Conservation (phyloP, 2,797 vertebrate species). For the Sebastes goodei region DNA sequence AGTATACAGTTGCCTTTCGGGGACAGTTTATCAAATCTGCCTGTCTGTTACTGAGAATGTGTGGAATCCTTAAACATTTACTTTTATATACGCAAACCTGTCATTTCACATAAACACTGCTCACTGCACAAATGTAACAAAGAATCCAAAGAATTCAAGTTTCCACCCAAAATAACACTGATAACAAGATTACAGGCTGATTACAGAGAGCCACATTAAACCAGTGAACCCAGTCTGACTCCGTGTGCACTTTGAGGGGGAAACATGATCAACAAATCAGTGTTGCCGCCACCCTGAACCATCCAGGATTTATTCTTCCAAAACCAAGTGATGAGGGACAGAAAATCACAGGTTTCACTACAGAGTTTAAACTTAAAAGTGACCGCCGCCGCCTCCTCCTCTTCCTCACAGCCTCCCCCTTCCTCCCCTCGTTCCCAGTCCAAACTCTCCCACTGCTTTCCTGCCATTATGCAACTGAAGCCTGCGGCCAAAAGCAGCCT, state of each 20-base stretch:
- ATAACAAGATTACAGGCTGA: not conserved
- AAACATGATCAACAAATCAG: not conserved
- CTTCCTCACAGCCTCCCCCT: not conserved
- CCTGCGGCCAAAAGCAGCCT: slow-evolving; percentile 50
- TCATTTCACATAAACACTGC: not conserved
- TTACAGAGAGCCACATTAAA: not conserved
- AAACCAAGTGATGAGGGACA: not conserved
- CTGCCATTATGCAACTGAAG: slow-evolving; percentile 64
- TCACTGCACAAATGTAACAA: not conserved
- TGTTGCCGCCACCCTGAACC: not conserved
- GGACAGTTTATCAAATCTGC: not conserved
- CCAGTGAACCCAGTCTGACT: not conserved
- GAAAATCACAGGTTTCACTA: not conserved
- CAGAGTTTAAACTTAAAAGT: not conserved
- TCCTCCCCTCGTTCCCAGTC: not conserved
- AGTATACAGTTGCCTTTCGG: not conserved
- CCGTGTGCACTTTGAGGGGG: not conserved
- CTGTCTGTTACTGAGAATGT: not conserved
- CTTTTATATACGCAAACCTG: not conserved
- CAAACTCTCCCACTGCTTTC: slow-evolving; percentile 62
- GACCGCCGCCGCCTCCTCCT: not conserved
- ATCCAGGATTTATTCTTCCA: not conserved
- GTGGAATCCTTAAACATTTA: slow-evolving; percentile 3
- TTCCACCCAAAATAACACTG: not conserved
- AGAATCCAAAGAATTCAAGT: slow-evolving; percentile 16